Percentiles rank a stretch among this genome's conserved stretches.
phyloP scores from a whole-genome alignment of 37 sponge, comb jelly and placozoan genomes.

The Lycopodina hypogea region DNA sequence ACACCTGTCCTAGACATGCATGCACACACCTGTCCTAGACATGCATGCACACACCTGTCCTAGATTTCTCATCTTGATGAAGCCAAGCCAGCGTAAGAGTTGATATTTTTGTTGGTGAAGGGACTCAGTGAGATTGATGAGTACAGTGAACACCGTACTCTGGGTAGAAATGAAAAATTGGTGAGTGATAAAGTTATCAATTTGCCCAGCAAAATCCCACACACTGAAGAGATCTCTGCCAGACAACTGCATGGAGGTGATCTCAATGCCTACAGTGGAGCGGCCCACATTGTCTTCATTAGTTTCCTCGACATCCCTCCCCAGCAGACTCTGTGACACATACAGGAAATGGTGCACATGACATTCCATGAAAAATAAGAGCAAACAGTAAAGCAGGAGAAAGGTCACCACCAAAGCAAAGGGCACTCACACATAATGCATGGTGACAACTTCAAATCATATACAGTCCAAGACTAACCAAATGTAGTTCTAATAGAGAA shows the following conservation, averaged over 20 bases:
- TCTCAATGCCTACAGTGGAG: constrained; percentile 62
- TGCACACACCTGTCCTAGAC: background rate
- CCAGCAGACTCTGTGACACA: constrained; percentile 14
- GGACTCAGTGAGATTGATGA: constrained; percentile 51
- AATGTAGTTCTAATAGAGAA: no score
- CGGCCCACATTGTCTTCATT: constrained; percentile 26
- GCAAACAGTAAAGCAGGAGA: no score
- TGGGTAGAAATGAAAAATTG: constrained; percentile 76
- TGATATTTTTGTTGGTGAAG: constrained; percentile 32
- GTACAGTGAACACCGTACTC: constrained; percentile 57
- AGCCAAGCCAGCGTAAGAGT: constrained; percentile 62
- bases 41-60: constrained; percentile 29
- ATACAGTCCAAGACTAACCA: no score
- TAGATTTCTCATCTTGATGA: constrained; percentile 72
- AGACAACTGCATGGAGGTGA: constrained; percentile 39
- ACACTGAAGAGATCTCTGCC: constrained; percentile 49
- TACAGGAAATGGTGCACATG: background rate
- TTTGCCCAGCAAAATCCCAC: constrained; percentile 86
- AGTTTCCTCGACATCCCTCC: constrained; percentile 9
- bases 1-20: no score
- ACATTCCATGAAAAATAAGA: background rate
- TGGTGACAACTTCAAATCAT: no score
- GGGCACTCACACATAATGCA: no score
- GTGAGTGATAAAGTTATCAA: constrained; percentile 74
- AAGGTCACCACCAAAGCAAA: no score